Base-by-base conservation (phyloP, 2,113 vertebrate genomes). In the Oncorhynchus masou region DNA sequence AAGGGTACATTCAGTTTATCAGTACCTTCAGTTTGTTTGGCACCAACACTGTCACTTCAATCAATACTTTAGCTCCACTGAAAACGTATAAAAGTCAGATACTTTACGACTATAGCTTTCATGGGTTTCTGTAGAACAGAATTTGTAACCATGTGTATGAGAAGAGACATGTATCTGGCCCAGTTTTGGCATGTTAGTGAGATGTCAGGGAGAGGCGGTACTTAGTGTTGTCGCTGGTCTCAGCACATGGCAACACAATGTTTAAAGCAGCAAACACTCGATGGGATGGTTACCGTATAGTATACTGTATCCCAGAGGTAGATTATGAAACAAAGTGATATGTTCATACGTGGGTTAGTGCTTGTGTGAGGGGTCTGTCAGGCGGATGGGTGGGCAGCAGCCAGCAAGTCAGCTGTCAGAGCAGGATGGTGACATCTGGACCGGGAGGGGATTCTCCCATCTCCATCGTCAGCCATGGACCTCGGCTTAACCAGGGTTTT, bases 401-500 rank as follows among this genome's bases (percentile, higher is more conserved):
- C 29, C 65, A 69, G 8, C 1, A 31, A 85, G 70, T 74, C 81
- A 71, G 79, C 80, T 79, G 79, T 75, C 76, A 74, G 78, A 73
- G 76, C 78, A 81, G 83, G 75, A 71, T 74, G 80, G 83, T 84
- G 90, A 92, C 92, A 92, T 90, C 88, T 91, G 91, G 88, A 81
- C 66, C 67, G 29, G 27, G 68, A 1, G n/a, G 70, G 62, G 65
- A 51, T 34, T 22, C 27, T 9, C n/a, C 76, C 75, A 16, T 25
- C 27, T 9, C 13, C 76, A 78, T n/a, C 9, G 79, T 73, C 69
- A 77, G 64, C 85, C 75, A 80, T 19, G n/a, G 78, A 64, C 82
- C 83, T 83, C 74, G 88, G 84, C 83, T 90, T 92, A 92, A 88
- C 82, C 78, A 73, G 71, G 74, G 80, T 91, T 79, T 91, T 91